Evolutionary conservation across 2,113 vertebrate genomes (phyloP).

Genomic region (Kryptolebias marmoratus): DNA sequence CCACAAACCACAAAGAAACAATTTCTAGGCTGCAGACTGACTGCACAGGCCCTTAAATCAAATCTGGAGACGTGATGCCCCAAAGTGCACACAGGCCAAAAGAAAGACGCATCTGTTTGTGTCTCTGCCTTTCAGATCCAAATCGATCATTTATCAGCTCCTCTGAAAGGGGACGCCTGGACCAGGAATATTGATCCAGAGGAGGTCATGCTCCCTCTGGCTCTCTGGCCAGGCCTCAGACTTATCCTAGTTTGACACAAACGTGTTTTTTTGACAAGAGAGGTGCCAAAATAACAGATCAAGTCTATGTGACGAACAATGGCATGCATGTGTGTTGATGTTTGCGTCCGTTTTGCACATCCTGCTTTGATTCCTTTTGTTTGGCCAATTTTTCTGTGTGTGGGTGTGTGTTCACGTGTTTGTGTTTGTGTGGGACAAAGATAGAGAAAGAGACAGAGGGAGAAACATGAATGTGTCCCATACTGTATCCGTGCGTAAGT

Average conservation of each 20-base stretch:
- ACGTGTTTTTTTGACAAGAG: conserved; percentile 56
- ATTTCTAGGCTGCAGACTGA: background rate
- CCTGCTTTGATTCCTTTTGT: conserved; percentile 46
- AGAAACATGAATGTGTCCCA: background rate
- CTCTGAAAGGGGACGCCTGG: conserved; percentile 77
- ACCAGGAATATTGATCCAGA: conserved; percentile 71
- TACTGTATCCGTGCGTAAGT: conserved; percentile 25
- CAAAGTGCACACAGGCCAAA: conserved; percentile 37
- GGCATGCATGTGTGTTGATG: background rate
- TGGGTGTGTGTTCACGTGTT: background rate
- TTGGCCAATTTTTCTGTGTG: conserved; percentile 12
- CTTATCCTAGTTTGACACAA: conserved; percentile 63
- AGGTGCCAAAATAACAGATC: conserved; percentile 32
- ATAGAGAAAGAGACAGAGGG: background rate
- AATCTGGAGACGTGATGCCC: conserved; percentile 38
- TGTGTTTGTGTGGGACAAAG: too few relatives aligned
- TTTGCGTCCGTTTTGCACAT: conserved; percentile 4
- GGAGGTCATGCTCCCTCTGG: conserved; percentile 72
- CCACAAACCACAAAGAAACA: conserved; percentile 11
- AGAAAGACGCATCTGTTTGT: conserved; percentile 75
- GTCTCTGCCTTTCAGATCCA: conserved; percentile 72
- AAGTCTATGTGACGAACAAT: conserved; percentile 40
- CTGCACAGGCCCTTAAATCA: conserved; percentile 29
- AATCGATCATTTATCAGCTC: conserved; percentile 81
- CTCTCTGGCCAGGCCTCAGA: conserved; percentile 68